Base-by-base conservation (phyloP, 1,140 invertebrate genomes). In the Belonocnema kinseyi region DNA sequence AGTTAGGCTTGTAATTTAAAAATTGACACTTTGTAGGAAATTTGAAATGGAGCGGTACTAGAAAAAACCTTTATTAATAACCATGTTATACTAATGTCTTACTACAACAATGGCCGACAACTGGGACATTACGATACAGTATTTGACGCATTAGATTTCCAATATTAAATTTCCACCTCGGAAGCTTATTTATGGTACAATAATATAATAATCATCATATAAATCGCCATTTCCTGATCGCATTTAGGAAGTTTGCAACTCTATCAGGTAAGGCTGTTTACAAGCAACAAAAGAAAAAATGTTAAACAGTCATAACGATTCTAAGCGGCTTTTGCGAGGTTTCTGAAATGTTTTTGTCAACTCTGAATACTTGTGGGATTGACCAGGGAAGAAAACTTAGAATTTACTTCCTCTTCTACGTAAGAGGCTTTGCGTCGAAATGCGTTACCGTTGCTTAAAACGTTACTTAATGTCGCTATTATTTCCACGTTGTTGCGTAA, bases 321-420 rank as follows among this genome's bases (percentile, higher is more conserved):
- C 40, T 66, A 66, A 66, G 61, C 33, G n/a, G 61, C 61, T 66
- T 66, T 66, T 8, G 5, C 13, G 7, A 66, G 33, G 61, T 66
- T 66, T 40, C 33, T 4, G 16, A 66, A 66, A 40, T 14, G 61
- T 46, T 66, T 66, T 66, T 66, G 61, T 66, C 61, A 66, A 66
- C 26, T 14, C 82, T 84, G 86, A 85, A 83, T 82, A 82, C 83
- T 83, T 78, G 79, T 74, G 78, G 80, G 81, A 80, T 85, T 87
- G 86, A 86, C 86, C 85, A 83, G 80, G 81, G 78, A 66, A 66
- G 80, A 80, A 77, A 84, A 85, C 85, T 87, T 83, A 87, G 79
- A 88, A 86, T 85, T 85, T 84, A 87, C 84, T 87, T 86, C 75
- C 11, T 26, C 58, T 58, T 21, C 12, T 75, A 52, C 73, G 73